Base-by-base conservation (phyloP, 2,113 vertebrate genomes). In the Hippocampus guttulatus region DNA sequence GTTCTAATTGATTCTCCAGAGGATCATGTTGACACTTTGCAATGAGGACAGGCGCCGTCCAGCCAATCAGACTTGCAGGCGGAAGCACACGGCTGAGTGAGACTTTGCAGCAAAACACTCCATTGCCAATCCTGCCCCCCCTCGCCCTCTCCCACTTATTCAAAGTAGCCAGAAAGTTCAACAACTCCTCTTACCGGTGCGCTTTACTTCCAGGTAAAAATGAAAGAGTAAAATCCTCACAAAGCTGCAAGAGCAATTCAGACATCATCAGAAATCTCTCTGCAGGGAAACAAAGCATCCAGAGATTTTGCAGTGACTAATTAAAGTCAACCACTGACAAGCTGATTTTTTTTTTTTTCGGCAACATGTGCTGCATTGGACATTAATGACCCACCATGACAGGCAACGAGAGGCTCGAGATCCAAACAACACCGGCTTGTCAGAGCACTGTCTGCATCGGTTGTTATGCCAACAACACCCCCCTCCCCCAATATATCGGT, bases 1-100 rank as follows among this genome's bases (percentile, higher is more conserved):
- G 70, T 71, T 65, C 71, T 88, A 88, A 89, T 88, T 89, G 83
- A 81, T 77, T 77, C 80, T 84, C 81, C 41, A 40, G 84, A 85
- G 87, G 75, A 52, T 69, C 55, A 6, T 43, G 61, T 10, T 67
- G 80, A 73, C 69, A 71, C 58, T 58, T 57, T 21, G 40, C 41
- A 65, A 65, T 47, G n/a, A 21, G 18, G 41, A 15, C 27, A 57
- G 25, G 60, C 52, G 3, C 49, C 73, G 70, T 80, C 78, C 73
- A 71, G 74, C 51, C 67, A 41, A 73, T 75, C 43, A 66, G 67
- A 7, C 68, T 64, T 74, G 67, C 81, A 84, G 43, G 74, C 72
- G 66, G 55, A 76, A 84, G 68, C 68, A 68, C 58, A 67, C 1
- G 0, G 68, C 72, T 33, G 33, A 38, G n/a, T 23, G 57, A 33